Conservation (phyloP, 2,797 vertebrate species). For the Lutjanus argentimaculatus region DNA sequence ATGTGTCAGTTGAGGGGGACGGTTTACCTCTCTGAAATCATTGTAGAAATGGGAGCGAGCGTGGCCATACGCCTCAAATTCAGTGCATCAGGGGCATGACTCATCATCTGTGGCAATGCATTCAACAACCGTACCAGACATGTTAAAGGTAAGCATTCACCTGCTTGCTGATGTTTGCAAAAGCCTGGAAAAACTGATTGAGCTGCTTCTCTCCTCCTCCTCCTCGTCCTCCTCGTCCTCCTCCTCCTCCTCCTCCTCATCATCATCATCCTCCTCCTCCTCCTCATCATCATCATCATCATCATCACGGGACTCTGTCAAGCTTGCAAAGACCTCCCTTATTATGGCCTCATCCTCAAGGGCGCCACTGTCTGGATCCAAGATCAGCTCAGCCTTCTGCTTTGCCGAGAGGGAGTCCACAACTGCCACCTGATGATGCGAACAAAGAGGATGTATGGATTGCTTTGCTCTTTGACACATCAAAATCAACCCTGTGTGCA, state of each 20-base stretch:
- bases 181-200: conserved; percentile 36
- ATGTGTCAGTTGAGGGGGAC: background rate
- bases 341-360: conserved; percentile 47
- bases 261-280: too few relatives aligned
- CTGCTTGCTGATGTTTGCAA: conserved; percentile 29
- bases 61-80: background rate
- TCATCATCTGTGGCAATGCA: too few relatives aligned
- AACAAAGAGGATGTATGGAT: too few relatives aligned
- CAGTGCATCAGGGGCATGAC: background rate
- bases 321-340: conserved; percentile 39
- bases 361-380: conserved; percentile 43
- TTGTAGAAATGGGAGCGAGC: background rate
- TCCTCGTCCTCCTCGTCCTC: too few relatives aligned
- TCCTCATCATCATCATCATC: too few relatives aligned
- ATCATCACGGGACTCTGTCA: conserved; percentile 27
- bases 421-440: too few relatives aligned
- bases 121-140: too few relatives aligned
- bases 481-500: too few relatives aligned
- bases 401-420: too few relatives aligned
- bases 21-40: background rate
- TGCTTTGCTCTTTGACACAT: too few relatives aligned
- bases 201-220: conserved; percentile 27
- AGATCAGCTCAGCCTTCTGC: conserved; percentile 66
- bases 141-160: conserved; percentile 35
- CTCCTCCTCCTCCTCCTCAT: too few relatives aligned